A percentile compares a stretch with the other conserved stretches of the same genome.
Conservation (phyloP, 1,140 invertebrate genomes). For the Acromyrmex heyeri region DNA sequence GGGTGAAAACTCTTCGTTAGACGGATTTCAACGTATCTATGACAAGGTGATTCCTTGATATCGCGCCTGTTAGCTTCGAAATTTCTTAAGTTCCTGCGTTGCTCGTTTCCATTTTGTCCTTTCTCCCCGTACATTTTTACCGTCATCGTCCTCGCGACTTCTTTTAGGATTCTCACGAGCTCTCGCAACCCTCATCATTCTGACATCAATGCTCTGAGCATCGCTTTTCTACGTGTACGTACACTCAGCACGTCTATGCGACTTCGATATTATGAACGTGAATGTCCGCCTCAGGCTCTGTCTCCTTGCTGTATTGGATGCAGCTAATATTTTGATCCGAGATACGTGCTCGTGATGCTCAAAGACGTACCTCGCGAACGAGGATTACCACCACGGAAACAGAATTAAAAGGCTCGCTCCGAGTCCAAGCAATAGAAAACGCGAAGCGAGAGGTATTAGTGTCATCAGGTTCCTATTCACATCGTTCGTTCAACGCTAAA, state of each 20-base stretch:
- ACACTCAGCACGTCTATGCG: constrained; percentile 16
- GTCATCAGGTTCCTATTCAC: neutral
- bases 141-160: neutral
- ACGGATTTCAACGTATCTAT: constrained; percentile 17
- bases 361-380: constrained; percentile 8
- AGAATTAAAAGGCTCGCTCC: constrained; percentile 19
- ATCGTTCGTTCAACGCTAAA: constrained; percentile 5
- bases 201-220: constrained; percentile 55
- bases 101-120: constrained; percentile 24
- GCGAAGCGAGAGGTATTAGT: neutral
- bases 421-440: neutral
- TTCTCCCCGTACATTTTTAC: neutral
- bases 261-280: constrained; percentile 56
- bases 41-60: constrained; percentile 58
- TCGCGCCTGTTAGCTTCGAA: constrained; percentile 9
- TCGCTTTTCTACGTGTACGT: constrained; percentile 31
- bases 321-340: constrained; percentile 70
- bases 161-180: constrained; percentile 49
- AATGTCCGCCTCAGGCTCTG: constrained; percentile 13
- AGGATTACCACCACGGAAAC: constrained; percentile 3
- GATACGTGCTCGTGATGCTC: constrained; percentile 48
- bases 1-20: neutral
- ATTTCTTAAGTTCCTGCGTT: neutral
- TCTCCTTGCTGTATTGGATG: constrained; percentile 40
- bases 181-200: constrained; percentile 36